Percentiles rank a stretch among this genome's conserved stretches.
These are phyloP conservation scores for Hedychridium roseum DNA, from an alignment of 2,888 invertebrate genomes.

Conservation along the genomic window DNA sequence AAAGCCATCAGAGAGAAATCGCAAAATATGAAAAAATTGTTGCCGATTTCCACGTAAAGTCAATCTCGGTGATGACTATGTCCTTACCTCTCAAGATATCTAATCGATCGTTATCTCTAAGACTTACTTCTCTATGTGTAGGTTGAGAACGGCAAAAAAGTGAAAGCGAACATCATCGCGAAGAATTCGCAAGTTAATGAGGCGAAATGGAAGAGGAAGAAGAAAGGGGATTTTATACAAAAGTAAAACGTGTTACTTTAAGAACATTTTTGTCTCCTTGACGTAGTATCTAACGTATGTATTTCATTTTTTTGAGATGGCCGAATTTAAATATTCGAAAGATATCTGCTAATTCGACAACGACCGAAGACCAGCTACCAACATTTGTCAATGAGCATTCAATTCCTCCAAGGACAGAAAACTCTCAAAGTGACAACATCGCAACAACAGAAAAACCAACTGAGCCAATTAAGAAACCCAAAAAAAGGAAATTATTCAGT, in stretches of 20 bases:
- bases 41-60: conserved; percentile 4
- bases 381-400: no score
- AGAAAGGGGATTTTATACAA: not conserved
- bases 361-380: no score
- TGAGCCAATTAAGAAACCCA: not conserved
- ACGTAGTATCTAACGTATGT: not conserved
- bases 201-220: not conserved
- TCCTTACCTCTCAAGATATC: not conserved
- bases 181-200: no score
- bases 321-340: conserved; percentile 15
- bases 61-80: conserved; percentile 3
- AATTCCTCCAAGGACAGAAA: no score
- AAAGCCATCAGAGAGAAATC: conserved; percentile 24
- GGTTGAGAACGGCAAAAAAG: no score
- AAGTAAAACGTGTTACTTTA: not conserved
- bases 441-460: not conserved
- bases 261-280: not conserved
- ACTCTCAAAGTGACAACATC: no score
- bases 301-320: conserved; percentile 17
- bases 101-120: not conserved
- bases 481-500: conserved; percentile 21
- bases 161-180: no score
- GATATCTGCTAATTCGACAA: not conserved
- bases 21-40: conserved; percentile 17
- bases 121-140: no score